Percentiles rank a stretch among this genome's conserved stretches.
phyloP scores from a whole-genome alignment of 2,113 vertebrate species.

The Aythya baeri region DNA sequence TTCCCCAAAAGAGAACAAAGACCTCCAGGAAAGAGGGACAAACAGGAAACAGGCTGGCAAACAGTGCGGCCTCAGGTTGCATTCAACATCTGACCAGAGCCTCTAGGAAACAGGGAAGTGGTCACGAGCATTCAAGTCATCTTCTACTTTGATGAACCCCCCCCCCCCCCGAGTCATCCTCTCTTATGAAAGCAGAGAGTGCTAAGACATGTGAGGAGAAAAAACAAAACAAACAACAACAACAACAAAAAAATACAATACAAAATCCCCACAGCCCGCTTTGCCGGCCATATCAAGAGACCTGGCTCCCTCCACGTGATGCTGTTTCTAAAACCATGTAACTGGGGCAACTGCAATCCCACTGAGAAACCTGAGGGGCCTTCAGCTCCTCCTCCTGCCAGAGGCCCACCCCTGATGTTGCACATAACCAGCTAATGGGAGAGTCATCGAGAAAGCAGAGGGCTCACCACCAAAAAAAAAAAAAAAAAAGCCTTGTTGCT shows the following conservation, averaged over 20 bases:
- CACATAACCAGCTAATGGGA: not conserved
- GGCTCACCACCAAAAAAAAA: not conserved
- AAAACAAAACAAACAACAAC: not conserved
- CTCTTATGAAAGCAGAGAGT: not conserved
- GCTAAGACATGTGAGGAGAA: not conserved
- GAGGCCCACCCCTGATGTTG: not conserved
- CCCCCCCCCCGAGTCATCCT: not conserved
- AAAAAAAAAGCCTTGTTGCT: conserved; percentile 35
- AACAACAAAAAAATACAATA: not conserved
- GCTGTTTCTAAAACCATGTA: not conserved
- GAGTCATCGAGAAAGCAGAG: not conserved
- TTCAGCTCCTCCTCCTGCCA: not conserved
- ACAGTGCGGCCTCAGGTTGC: conserved; percentile 33
- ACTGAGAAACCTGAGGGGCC: not conserved
- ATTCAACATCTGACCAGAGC: not conserved
- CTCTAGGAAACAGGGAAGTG: conserved; percentile 54
- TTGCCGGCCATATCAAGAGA: not conserved
- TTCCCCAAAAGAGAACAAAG: conserved; percentile 53
- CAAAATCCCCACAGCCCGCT: not conserved
- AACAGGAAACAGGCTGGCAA: conserved; percentile 59
- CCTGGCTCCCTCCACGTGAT: not conserved
- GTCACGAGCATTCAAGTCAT: conserved; percentile 33
- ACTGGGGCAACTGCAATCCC: not conserved
- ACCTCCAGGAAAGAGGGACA: conserved; percentile 58
- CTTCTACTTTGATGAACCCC: conserved; percentile 5